Evolutionary conservation across 1,140 invertebrate species (phyloP).

Genomic region (Tribolium castaneum): DNA sequence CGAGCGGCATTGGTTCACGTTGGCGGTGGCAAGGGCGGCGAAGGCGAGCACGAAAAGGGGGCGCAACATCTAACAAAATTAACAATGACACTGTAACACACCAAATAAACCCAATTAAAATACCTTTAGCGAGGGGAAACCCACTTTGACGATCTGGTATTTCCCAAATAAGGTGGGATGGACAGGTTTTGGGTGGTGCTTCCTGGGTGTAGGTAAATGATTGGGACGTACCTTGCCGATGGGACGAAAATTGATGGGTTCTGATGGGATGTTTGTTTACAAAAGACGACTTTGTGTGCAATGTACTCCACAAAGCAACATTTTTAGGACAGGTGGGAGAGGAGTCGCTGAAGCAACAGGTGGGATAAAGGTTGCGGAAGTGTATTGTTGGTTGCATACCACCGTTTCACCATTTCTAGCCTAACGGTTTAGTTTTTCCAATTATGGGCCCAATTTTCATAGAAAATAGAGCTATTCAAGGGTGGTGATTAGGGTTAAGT

Average conservation of each 20-base stretch:
- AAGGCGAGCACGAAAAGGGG: background rate
- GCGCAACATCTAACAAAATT: background rate
- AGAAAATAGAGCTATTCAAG: no score
- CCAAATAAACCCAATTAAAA: background rate
- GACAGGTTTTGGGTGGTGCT: background rate
- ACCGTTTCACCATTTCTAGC: no score
- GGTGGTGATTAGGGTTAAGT: no score
- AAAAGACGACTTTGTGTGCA: background rate
- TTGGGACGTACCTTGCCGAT: background rate
- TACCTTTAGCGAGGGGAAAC: background rate
- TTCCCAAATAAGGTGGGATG: conserved; percentile 11
- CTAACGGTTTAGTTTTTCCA: no score
- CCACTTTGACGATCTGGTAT: background rate
- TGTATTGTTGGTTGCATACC: background rate
- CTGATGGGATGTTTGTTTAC: background rate
- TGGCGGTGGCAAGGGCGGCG: background rate
- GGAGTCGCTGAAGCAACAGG: background rate
- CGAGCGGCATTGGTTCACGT: conserved; percentile 44
- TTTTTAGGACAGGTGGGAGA: background rate
- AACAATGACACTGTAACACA: background rate
- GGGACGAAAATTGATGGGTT: background rate
- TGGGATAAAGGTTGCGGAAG: background rate
- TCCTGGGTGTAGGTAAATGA: background rate
- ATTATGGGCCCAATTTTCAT: no score
- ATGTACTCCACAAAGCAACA: background rate